These are phyloP conservation scores for Drosophila azteca DNA, from an alignment of 1,140 invertebrate species.

Conservation along the genomic window DNA sequence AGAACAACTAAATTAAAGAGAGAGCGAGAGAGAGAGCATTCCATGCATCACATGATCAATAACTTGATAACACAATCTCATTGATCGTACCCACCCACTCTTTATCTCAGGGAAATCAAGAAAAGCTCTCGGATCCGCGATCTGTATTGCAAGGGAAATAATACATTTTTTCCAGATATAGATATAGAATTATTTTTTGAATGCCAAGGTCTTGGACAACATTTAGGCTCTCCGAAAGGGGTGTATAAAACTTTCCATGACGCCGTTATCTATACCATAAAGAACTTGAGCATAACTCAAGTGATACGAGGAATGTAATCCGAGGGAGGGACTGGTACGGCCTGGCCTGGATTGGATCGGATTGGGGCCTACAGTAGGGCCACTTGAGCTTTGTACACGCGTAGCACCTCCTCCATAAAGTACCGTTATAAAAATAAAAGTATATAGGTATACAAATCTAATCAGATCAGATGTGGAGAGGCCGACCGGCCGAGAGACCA, in stretches of 20 bases:
- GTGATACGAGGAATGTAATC: too few species aligned
- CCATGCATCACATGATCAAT: too few species aligned
- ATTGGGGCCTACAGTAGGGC: not conserved
- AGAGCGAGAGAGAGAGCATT: too few species aligned
- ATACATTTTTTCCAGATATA: too few species aligned
- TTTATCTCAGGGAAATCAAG: too few species aligned
- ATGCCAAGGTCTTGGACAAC: too few species aligned
- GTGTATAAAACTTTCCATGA: conserved; percentile 38
- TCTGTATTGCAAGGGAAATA: too few species aligned
- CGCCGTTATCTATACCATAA: conserved; percentile 20
- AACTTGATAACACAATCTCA: too few species aligned
- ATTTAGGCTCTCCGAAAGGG: not conserved
- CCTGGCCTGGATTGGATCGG: not conserved
- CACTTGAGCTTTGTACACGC: conserved; percentile 43
- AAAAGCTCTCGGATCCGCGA: too few species aligned
- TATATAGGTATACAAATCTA: conserved; percentile 10
- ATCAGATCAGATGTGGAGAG: conserved; percentile 6
- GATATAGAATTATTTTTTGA: too few species aligned
- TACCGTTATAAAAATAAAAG: conserved; percentile 26
- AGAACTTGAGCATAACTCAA: conserved; percentile 21
- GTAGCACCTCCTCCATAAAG: not conserved
- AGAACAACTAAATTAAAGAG: not conserved
- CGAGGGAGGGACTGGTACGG: not conserved
- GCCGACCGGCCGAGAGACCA: not conserved
- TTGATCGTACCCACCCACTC: too few species aligned